phyloP scores from a whole-genome alignment of 2,888 invertebrate species.

The Leptopilina myrica region DNA sequence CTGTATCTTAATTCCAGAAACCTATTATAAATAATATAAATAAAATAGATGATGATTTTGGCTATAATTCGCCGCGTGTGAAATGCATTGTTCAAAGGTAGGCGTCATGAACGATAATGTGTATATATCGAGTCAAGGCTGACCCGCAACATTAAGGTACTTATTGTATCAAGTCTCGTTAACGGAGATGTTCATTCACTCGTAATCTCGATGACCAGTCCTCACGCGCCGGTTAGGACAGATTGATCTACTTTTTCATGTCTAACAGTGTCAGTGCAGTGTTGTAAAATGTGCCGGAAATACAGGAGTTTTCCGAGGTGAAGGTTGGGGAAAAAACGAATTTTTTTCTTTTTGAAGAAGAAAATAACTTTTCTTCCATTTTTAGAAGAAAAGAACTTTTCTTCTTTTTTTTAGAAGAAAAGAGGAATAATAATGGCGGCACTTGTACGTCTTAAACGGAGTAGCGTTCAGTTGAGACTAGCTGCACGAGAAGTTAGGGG shows the following conservation, averaged over 20 bases:
- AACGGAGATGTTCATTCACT: constrained; percentile 71
- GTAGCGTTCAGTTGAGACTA: constrained; percentile 79
- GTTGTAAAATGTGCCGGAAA: constrained; percentile 50
- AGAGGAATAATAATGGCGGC: constrained; percentile 67
- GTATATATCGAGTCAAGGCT: constrained; percentile 69
- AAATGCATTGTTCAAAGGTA: constrained; percentile 53
- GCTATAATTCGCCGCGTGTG: constrained; percentile 5
- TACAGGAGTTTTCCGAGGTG: constrained; percentile 40
- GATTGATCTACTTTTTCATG: constrained; percentile 58
- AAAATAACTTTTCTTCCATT: too few relatives aligned
- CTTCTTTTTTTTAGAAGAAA: constrained; percentile 35
- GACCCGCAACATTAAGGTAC: constrained; percentile 68
- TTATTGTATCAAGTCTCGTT: constrained; percentile 77
- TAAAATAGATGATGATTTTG: background rate
- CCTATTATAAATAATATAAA: background rate
- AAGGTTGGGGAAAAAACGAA: constrained; percentile 5
- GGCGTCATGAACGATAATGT: constrained; percentile 54
- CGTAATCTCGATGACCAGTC: constrained; percentile 47
- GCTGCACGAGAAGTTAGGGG: constrained; percentile 80
- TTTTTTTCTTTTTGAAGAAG: too few relatives aligned
- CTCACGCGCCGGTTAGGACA: constrained; percentile 56
- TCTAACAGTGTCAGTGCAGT: constrained; percentile 32
- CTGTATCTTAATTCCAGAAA: background rate
- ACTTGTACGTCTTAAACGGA: constrained; percentile 77
- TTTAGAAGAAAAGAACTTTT: constrained; percentile 27